Evolutionary conservation across 2,797 vertebrate genomes (phyloP).

Genomic region (Notolepis coatsorum): DNA sequence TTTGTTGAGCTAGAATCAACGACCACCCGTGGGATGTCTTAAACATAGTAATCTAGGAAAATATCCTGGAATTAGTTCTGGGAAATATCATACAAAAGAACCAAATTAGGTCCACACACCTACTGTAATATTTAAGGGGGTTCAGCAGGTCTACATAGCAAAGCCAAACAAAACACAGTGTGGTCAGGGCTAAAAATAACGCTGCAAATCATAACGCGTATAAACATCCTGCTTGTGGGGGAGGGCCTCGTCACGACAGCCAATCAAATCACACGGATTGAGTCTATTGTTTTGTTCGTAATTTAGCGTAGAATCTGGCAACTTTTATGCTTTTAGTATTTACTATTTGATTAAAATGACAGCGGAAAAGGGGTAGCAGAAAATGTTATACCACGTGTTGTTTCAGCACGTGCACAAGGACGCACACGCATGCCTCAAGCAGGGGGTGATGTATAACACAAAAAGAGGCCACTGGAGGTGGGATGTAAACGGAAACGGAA

Average conservation of each 20-base stretch:
- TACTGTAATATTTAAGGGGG: constrained; percentile 72
- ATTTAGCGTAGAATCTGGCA: too few relatives aligned
- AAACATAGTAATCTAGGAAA: constrained; percentile 68
- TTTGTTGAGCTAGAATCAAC: constrained; percentile 64
- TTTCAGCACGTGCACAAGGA: too few relatives aligned
- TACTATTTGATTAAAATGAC: too few relatives aligned
- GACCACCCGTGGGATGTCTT: constrained; percentile 77
- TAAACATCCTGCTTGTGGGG: constrained; percentile 50
- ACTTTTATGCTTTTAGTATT: too few relatives aligned
- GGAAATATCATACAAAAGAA: constrained; percentile 64
- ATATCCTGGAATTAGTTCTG: constrained; percentile 73
- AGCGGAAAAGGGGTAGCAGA: too few relatives aligned
- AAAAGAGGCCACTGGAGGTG: too few relatives aligned
- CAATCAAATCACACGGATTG: constrained; percentile 43
- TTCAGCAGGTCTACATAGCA: constrained; percentile 42
- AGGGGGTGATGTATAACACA: too few relatives aligned
- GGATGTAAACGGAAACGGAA: too few relatives aligned
- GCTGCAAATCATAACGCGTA: constrained; percentile 44
- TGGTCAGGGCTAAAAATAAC: constrained; percentile 61
- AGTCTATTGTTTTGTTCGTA: too few relatives aligned
- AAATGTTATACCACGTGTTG: too few relatives aligned
- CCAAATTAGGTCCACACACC: constrained; percentile 61
- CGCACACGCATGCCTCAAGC: too few relatives aligned
- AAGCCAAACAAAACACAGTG: constrained; percentile 59
- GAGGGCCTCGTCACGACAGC: constrained; percentile 43